These are phyloP conservation scores for Platynereis dumerilii DNA, from an alignment of 2,888 invertebrate genomes.

Conservation along the genomic window DNA sequence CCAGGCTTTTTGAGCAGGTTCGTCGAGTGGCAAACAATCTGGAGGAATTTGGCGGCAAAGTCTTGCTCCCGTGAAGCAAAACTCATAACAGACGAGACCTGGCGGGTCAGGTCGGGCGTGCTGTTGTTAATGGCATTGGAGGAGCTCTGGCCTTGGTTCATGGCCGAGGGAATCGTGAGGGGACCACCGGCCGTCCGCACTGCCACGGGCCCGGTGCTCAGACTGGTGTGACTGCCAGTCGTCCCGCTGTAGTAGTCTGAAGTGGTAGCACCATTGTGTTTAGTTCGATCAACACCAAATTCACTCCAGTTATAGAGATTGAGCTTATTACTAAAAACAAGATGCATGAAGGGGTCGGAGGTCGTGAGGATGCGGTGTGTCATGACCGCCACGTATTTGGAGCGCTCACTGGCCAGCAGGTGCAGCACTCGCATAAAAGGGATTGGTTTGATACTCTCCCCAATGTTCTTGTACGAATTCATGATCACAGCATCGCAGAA, in stretches of 20 bases:
- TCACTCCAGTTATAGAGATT: slow-evolving; percentile 47
- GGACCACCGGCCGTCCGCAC: slow-evolving; percentile 39
- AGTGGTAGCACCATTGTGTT: slow-evolving; percentile 37
- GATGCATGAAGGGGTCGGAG: slow-evolving; percentile 50
- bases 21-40: slow-evolving; percentile 59
- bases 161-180: slow-evolving; percentile 50
- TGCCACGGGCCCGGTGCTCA: slow-evolving; percentile 3
- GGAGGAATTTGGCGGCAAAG: slow-evolving; percentile 57
- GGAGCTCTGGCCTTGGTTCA: slow-evolving; percentile 22
- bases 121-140: slow-evolving; percentile 47
- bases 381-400: slow-evolving; percentile 55
- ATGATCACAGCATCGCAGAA: slow-evolving; percentile 17
- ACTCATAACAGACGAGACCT: slow-evolving; percentile 52
- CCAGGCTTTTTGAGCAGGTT: slow-evolving; percentile 47
- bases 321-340: slow-evolving; percentile 43
- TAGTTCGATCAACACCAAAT: neutral
- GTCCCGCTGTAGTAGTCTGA: slow-evolving; percentile 51
- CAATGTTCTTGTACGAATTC: slow-evolving; percentile 28
- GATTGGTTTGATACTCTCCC: slow-evolving; percentile 41
- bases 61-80: slow-evolving; percentile 54
- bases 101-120: slow-evolving; percentile 54
- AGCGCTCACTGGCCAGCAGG: slow-evolving; percentile 54
- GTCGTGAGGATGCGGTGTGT: slow-evolving; percentile 58
- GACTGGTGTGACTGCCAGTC: slow-evolving; percentile 8
- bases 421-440: slow-evolving; percentile 54